A percentile compares a stretch with the other conserved stretches of the same genome.
These are phyloP conservation scores for Brachionus rotundiformis DNA, from an alignment of 1,140 invertebrate species.

Conservation along the genomic window DNA sequence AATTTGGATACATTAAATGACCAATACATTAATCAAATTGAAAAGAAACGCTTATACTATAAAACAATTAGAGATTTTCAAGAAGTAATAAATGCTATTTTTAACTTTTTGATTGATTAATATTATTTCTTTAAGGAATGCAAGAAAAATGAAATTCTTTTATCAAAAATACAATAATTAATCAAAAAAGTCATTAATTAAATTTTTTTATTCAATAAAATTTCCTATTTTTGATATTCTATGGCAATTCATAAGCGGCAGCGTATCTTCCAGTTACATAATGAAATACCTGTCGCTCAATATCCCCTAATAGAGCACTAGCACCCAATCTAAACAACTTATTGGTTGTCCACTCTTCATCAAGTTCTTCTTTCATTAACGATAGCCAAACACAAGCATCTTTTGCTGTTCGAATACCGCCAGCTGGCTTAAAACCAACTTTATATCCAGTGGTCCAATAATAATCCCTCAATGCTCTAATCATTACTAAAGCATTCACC, in stretches of 20 bases:
- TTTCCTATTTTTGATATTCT: conserved; percentile 55
- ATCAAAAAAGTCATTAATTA: not conserved
- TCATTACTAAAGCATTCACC: conserved; percentile 88
- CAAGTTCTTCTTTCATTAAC: conserved; percentile 81
- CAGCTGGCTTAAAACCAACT: conserved; percentile 94
- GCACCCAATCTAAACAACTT: conserved; percentile 90
- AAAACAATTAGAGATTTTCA: conserved; percentile 78
- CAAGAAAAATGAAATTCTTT: conserved; percentile 52
- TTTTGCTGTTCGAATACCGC: conserved; percentile 82
- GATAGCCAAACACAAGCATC: conserved; percentile 85
- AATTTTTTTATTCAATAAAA: not conserved
- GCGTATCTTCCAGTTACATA: conserved; percentile 62
- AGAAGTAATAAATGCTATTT: conserved; percentile 55
- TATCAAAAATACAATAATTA: conserved; percentile 28
- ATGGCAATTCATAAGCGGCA: conserved; percentile 59
- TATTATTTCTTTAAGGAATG: conserved; percentile 52
- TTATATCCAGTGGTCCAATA: conserved; percentile 71
- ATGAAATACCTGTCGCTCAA: conserved; percentile 65
- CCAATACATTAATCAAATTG: conserved; percentile 72
- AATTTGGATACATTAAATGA: conserved; percentile 73
- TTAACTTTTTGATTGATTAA: not conserved
- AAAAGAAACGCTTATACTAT: conserved; percentile 80
- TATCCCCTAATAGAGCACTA: conserved; percentile 79
- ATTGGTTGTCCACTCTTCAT: conserved; percentile 79
- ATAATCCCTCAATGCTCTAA: conserved; percentile 83